A percentile compares a stretch with the other conserved stretches of the same genome.
phyloP scores from a whole-genome alignment of 2,113 vertebrate species.

The Mugil cephalus region DNA sequence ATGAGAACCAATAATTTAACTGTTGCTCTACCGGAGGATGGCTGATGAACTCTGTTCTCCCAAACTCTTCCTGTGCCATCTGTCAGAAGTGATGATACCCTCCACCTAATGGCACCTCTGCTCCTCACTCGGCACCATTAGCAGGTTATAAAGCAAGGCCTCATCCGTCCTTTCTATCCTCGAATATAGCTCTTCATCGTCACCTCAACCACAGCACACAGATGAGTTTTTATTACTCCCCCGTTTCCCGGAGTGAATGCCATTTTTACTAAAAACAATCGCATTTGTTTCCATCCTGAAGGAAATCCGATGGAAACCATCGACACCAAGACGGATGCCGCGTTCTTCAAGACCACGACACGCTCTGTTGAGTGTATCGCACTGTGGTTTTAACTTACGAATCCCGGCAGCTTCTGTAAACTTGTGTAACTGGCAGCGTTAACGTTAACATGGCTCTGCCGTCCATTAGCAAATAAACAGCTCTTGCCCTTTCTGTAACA shows the following conservation, averaged over 20 bases:
- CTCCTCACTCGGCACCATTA: constrained; percentile 66
- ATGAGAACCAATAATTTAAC: neutral
- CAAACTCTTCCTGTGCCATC: constrained; percentile 67
- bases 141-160: constrained; percentile 65
- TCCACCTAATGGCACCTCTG: constrained; percentile 54
- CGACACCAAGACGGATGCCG: neutral
- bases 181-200: constrained; percentile 65
- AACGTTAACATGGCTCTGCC: constrained; percentile 2
- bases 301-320: neutral
- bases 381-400: constrained; percentile 13
- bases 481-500: constrained; percentile 15
- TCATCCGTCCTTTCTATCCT: constrained; percentile 34
- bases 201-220: constrained; percentile 56
- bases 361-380: neutral
- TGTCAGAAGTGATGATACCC: constrained; percentile 70
- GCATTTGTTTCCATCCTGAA: constrained; percentile 15
- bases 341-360: constrained; percentile 6
- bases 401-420: constrained; percentile 1
- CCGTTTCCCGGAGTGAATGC: constrained; percentile 68
- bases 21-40: constrained; percentile 25
- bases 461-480: constrained; percentile 21
- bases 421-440: neutral
- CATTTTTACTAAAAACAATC: constrained; percentile 51
- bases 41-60: constrained; percentile 40
- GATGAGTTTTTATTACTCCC: constrained; percentile 57